Conservation (phyloP, 2,888 invertebrate species). For the Mesoligia furuncula region DNA sequence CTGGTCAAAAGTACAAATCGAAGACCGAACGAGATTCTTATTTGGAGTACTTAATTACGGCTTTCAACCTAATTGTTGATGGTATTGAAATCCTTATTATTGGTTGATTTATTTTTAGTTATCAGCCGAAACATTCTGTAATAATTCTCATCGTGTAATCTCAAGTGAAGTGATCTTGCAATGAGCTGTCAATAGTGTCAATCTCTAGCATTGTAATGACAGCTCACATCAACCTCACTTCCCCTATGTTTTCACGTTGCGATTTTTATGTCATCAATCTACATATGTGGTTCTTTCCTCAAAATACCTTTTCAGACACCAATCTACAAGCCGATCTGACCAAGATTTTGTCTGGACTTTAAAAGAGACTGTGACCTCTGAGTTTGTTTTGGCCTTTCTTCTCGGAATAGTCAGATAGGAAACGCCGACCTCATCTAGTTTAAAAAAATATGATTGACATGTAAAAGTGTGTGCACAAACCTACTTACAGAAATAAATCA, state of each 20-base stretch:
- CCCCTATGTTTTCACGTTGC: neutral
- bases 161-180: neutral
- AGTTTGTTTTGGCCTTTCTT: no score
- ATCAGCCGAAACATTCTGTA: neutral
- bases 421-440: no score
- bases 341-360: no score
- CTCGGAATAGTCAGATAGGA: no score
- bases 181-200: neutral
- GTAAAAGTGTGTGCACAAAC: no score
- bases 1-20: constrained; percentile 53
- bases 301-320: no score
- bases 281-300: no score
- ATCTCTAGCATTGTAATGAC: neutral
- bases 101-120: neutral
- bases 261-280: no score
- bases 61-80: neutral
- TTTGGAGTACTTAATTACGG: constrained; percentile 27
- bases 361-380: no score
- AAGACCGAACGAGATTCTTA: constrained; percentile 48
- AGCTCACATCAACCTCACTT: neutral
- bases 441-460: no score
- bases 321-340: no score
- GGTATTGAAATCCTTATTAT: neutral
- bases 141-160: neutral
- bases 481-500: no score